Conservation (phyloP, 2,113 vertebrate species). For the Marmota flaviventris region DNA sequence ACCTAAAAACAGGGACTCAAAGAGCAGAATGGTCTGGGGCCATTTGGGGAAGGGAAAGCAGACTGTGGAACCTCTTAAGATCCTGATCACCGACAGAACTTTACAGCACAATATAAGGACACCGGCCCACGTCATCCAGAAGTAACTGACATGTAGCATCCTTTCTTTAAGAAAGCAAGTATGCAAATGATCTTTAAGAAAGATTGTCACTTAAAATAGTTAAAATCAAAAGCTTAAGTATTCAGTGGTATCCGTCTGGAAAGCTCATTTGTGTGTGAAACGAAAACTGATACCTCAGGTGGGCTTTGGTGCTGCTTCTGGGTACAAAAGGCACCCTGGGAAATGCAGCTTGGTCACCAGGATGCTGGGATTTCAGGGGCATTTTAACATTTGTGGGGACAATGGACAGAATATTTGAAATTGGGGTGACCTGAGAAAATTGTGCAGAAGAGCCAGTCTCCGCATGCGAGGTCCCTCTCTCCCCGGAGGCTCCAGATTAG, state of each 20-base stretch:
- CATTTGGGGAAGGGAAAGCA: neutral
- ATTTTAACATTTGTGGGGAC: neutral
- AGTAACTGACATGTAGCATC: neutral
- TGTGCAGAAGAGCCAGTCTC: neutral
- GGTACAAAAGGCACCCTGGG: neutral
- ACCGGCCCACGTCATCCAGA: neutral
- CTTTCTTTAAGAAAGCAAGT: conserved; percentile 2
- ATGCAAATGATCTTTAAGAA: neutral
- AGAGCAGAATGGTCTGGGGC: neutral
- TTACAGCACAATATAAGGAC: neutral
- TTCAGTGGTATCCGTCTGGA: neutral
- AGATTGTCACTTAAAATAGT: conserved; percentile 14
- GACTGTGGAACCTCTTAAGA: neutral
- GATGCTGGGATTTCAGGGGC: neutral
- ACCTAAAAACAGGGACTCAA: conserved; percentile 12
- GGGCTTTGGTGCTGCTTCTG: neutral
- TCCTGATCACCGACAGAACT: neutral
- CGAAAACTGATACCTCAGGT: neutral
- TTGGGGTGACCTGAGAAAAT: neutral
- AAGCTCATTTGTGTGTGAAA: neutral
- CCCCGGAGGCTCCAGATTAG: neutral
- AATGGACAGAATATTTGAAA: neutral
- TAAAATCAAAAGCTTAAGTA: neutral
- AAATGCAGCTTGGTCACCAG: neutral
- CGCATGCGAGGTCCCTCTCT: fast-evolving